A percentile compares a stretch with the other conserved stretches of the same genome.
Conservation (phyloP, 2,113 vertebrate species). For the Pelecanoides urinatrix region DNA sequence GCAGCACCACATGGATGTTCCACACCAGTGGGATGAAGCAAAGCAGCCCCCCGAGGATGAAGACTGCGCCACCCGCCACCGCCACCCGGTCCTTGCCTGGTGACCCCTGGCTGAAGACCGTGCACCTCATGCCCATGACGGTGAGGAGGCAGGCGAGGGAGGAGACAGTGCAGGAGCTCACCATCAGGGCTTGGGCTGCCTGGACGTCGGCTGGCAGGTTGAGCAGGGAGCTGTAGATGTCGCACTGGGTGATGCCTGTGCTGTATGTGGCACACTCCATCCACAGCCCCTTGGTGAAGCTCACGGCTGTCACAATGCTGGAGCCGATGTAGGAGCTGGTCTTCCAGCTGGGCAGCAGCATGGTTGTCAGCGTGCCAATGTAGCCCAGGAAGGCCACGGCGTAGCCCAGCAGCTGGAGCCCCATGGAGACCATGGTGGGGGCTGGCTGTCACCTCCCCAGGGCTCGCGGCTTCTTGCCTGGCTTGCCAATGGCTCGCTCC, state of each 20-base stretch:
- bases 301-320: constrained; percentile 91
- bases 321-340: constrained; percentile 88
- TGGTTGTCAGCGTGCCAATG: constrained; percentile 84
- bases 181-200: constrained; percentile 92
- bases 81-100: constrained; percentile 82
- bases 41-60: constrained; percentile 85
- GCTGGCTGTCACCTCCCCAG: background rate
- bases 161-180: constrained; percentile 87
- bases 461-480: background rate
- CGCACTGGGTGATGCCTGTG: constrained; percentile 94
- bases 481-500: background rate
- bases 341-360: constrained; percentile 89
- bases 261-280: constrained; percentile 96
- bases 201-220: constrained; percentile 85
- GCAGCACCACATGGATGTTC: constrained; percentile 91
- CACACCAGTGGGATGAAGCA: constrained; percentile 88
- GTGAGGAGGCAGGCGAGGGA: constrained; percentile 77
- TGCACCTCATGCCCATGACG: constrained; percentile 90
- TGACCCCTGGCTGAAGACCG: constrained; percentile 82
- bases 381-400: constrained; percentile 85
- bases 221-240: constrained; percentile 94
- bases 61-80: constrained; percentile 74
- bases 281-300: constrained; percentile 92
- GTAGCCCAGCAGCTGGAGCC: constrained; percentile 90
- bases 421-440: constrained; percentile 81